Evolutionary conservation across 2,888 invertebrate species (phyloP).

Genomic region (Fabriciana adippe): DNA sequence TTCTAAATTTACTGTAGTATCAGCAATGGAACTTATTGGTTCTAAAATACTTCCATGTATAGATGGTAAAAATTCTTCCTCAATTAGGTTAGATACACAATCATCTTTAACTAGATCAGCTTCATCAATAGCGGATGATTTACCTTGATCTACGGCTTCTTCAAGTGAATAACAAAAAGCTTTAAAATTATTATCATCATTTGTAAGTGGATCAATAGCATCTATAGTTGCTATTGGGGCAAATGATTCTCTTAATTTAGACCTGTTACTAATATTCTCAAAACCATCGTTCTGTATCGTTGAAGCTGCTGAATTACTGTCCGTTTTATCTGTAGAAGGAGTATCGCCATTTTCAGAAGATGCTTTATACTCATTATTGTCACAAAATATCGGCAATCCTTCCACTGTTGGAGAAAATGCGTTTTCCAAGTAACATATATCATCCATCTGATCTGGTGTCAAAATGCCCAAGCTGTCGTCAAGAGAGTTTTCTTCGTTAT

Average conservation of each 20-base stretch:
- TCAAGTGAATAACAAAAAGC: slow-evolving; percentile 34
- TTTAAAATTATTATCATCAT: slow-evolving; percentile 48
- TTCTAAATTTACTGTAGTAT: slow-evolving; percentile 80
- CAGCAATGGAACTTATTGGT: slow-evolving; percentile 78
- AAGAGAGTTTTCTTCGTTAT: slow-evolving; percentile 89
- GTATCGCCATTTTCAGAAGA: slow-evolving; percentile 79
- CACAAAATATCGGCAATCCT: slow-evolving; percentile 80
- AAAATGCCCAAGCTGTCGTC: slow-evolving; percentile 94
- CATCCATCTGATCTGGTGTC: slow-evolving; percentile 94
- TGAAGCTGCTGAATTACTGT: slow-evolving; percentile 77
- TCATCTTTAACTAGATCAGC: slow-evolving; percentile 51
- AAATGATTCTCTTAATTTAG: slow-evolving; percentile 48
- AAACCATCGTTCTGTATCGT: slow-evolving; percentile 77
- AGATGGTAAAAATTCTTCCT: slow-evolving; percentile 85
- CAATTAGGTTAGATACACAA: slow-evolving; percentile 62
- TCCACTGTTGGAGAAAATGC: slow-evolving; percentile 86
- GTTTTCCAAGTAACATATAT: slow-evolving; percentile 84
- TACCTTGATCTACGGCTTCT: slow-evolving; percentile 31
- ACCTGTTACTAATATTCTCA: slow-evolving; percentile 54
- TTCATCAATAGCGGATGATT: slow-evolving; percentile 38
- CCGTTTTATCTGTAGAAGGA: slow-evolving; percentile 82
- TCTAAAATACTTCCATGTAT: slow-evolving; percentile 83
- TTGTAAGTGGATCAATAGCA: slow-evolving; percentile 51
- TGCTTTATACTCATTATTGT: slow-evolving; percentile 68
- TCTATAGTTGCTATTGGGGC: slow-evolving; percentile 61